Evolutionary conservation across 2,888 invertebrate genomes (phyloP).

Genomic region (Hypena proboscidalis): DNA sequence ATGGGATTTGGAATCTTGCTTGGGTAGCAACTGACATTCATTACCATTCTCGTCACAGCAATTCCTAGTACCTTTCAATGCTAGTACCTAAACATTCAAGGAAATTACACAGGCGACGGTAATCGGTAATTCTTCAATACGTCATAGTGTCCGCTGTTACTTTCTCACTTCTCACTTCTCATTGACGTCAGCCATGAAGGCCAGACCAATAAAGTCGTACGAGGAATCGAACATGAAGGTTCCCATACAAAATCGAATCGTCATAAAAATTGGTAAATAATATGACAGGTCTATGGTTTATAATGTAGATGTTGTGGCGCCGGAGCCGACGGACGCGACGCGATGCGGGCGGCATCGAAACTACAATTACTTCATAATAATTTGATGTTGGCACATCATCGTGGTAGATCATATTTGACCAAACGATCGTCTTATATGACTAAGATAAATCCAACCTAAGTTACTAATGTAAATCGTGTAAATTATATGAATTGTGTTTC

Average conservation of each 20-base stretch:
- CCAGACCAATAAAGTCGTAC: constrained; percentile 35
- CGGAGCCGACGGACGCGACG: constrained; percentile 31
- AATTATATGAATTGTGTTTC: too few species aligned
- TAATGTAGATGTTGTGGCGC: constrained; percentile 46
- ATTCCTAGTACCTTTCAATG: constrained; percentile 24
- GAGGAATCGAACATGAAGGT: constrained; percentile 42
- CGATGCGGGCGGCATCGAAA: constrained; percentile 36
- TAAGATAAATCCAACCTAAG: too few species aligned
- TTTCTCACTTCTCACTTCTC: constrained; percentile 37
- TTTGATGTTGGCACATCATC: too few species aligned
- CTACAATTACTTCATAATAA: constrained; percentile 51
- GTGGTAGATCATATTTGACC: too few species aligned
- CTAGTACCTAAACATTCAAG: constrained; percentile 19
- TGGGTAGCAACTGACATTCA: too few species aligned
- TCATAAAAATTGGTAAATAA: constrained; percentile 45
- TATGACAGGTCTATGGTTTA: constrained; percentile 43
- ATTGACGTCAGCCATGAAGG: constrained; percentile 43
- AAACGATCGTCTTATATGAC: too few species aligned
- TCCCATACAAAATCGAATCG: constrained; percentile 44
- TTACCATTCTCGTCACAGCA: constrained; percentile 24
- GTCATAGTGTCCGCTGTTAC: constrained; percentile 27
- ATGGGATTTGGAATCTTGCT: too few species aligned
- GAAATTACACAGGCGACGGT: constrained; percentile 14
- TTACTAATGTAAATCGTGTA: too few species aligned
- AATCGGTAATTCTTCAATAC: constrained; percentile 31